Percentiles rank a stretch among this genome's conserved stretches.
These are phyloP conservation scores for Listronotus bonariensis DNA, from an alignment of 1,140 invertebrate species.

Conservation along the genomic window DNA sequence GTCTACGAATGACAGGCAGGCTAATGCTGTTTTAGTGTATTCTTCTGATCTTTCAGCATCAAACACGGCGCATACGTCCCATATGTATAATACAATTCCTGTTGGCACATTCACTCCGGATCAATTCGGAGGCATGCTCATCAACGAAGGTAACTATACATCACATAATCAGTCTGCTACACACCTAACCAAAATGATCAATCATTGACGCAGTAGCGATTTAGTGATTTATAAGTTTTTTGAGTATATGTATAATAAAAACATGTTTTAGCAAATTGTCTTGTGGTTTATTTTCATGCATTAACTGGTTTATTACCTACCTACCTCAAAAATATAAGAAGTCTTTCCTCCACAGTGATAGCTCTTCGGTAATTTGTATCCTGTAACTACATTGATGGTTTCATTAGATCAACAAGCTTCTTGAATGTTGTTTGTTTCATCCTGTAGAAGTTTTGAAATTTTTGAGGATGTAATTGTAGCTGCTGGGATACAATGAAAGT, in stretches of 20 bases:
- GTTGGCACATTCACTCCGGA: neutral
- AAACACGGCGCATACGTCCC: neutral
- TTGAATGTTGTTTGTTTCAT: too few species aligned
- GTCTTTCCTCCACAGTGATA: too few species aligned
- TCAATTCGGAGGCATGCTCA: constrained; percentile 10
- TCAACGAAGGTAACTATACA: constrained; percentile 13
- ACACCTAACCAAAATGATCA: neutral
- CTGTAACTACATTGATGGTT: too few species aligned
- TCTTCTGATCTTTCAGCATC: neutral
- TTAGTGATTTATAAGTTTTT: too few species aligned
- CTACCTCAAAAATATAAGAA: too few species aligned
- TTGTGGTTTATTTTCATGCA: too few species aligned
- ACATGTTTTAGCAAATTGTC: too few species aligned
- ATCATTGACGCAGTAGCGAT: too few species aligned
- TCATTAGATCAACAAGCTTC: too few species aligned
- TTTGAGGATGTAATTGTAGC: constrained; percentile 42
- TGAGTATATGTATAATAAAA: too few species aligned
- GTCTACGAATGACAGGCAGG: neutral
- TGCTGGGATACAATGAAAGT: constrained; percentile 22
- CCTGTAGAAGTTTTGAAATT: constrained; percentile 36
- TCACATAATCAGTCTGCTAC: constrained; percentile 1
- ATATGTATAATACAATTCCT: constrained; percentile 1
- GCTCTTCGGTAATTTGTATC: too few species aligned
- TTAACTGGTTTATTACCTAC: too few species aligned
- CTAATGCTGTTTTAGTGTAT: neutral